Conservation (phyloP, 2,888 invertebrate genomes). For the Dryomyza anilis region DNA sequence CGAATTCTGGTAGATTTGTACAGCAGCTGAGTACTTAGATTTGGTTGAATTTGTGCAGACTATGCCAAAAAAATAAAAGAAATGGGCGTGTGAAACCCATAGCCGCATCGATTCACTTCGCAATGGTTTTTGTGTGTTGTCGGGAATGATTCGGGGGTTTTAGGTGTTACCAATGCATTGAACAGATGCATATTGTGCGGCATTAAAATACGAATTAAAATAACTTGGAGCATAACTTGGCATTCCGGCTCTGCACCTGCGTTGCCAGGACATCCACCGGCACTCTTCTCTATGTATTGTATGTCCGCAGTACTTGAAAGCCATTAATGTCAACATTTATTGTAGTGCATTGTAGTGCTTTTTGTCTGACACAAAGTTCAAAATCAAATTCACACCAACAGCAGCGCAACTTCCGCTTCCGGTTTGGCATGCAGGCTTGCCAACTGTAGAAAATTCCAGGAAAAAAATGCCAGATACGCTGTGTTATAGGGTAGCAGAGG, state of each 20-base stretch:
- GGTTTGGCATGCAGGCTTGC: conserved; percentile 6
- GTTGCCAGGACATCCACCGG: too few relatives aligned
- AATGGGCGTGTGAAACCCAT: too few relatives aligned
- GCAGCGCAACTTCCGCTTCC: conserved; percentile 15
- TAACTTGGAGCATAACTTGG: neutral
- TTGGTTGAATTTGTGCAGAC: too few relatives aligned
- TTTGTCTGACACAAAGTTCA: conserved; percentile 16
- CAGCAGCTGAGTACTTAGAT: too few relatives aligned
- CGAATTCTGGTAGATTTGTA: neutral
- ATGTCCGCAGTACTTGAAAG: neutral
- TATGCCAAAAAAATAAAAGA: too few relatives aligned
- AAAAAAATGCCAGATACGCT: neutral
- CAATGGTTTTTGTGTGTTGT: neutral
- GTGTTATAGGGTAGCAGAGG: neutral
- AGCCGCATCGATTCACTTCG: too few relatives aligned
- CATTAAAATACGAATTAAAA: too few relatives aligned
- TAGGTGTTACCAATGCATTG: too few relatives aligned
- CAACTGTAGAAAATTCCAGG: conserved; percentile 11
- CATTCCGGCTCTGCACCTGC: neutral
- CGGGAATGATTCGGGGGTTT: neutral
- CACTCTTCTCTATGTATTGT: too few relatives aligned
- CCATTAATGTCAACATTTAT: conserved; percentile 14
- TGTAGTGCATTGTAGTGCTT: neutral
- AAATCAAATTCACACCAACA: conserved; percentile 17
- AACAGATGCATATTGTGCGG: too few relatives aligned